These are phyloP conservation scores for Molossus molossus DNA, from an alignment of 2,797 vertebrate species.

Conservation along the genomic window DNA sequence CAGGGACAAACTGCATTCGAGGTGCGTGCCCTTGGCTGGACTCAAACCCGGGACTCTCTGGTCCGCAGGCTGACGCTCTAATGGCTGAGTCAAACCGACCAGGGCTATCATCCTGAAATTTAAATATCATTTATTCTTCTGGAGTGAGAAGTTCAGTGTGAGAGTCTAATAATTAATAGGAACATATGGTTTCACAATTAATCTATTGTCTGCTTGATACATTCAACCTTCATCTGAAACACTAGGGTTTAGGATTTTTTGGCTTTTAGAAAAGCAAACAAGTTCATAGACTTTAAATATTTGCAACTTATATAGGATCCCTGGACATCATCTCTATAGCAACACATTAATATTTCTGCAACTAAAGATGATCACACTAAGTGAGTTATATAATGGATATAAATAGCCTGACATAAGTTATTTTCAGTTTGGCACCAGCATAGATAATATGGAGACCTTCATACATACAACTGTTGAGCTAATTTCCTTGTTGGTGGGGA, in stretches of 20 bases:
- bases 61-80: no score
- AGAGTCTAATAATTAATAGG: background rate
- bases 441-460: background rate
- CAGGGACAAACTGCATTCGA: no score
- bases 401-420: background rate
- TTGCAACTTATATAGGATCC: background rate
- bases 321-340: background rate
- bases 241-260: background rate
- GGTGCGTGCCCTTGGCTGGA: no score
- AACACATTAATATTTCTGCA: slow-evolving; percentile 7
- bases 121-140: background rate
- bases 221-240: background rate
- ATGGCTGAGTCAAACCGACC: no score
- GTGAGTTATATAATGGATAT: background rate
- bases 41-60: no score
- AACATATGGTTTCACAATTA: background rate
- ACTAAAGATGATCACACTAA: background rate
- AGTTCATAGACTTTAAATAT: background rate
- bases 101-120: no score
- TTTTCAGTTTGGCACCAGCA: background rate
- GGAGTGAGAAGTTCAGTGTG: background rate
- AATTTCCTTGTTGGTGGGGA: background rate
- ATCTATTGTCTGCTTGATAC: background rate
- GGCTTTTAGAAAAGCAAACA: background rate
- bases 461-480: background rate